phyloP scores from a whole-genome alignment of 2,113 vertebrate species.

The Malaclemys terrapin region DNA sequence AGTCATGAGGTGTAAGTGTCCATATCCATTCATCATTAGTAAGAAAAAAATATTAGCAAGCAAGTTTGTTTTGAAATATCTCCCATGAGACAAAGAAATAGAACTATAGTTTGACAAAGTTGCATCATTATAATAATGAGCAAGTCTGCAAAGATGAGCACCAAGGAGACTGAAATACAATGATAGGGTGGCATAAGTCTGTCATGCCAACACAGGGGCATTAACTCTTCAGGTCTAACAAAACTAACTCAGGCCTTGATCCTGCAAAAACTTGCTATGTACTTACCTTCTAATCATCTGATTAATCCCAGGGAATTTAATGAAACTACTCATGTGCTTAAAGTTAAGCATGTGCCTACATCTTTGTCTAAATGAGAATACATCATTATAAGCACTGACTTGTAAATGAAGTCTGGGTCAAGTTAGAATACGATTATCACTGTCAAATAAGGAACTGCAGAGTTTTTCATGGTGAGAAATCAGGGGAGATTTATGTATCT shows the following conservation, averaged over 20 bases:
- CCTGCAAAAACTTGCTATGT: background rate
- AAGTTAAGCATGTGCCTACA: background rate
- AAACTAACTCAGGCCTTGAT: background rate
- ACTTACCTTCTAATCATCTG: background rate
- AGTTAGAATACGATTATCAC: background rate
- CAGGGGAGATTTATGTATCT: background rate
- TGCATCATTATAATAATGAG: background rate
- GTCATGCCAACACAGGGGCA: background rate
- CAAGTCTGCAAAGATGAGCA: background rate
- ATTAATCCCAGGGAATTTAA: background rate
- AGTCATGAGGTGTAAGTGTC: accelerated
- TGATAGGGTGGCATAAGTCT: background rate
- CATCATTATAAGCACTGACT: background rate
- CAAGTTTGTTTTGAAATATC: background rate
- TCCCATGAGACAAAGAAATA: background rate
- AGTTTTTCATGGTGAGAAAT: background rate
- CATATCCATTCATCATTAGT: background rate
- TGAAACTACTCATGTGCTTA: background rate
- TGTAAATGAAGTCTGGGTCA: background rate
- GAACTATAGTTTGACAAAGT: background rate
- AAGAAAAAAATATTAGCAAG: background rate
- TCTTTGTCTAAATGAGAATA: background rate
- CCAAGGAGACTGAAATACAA: background rate
- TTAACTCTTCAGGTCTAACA: background rate
- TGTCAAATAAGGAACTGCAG: background rate